These are phyloP conservation scores for Agapornis canus DNA, from an alignment of 2,797 vertebrate genomes.

Conservation along the genomic window DNA sequence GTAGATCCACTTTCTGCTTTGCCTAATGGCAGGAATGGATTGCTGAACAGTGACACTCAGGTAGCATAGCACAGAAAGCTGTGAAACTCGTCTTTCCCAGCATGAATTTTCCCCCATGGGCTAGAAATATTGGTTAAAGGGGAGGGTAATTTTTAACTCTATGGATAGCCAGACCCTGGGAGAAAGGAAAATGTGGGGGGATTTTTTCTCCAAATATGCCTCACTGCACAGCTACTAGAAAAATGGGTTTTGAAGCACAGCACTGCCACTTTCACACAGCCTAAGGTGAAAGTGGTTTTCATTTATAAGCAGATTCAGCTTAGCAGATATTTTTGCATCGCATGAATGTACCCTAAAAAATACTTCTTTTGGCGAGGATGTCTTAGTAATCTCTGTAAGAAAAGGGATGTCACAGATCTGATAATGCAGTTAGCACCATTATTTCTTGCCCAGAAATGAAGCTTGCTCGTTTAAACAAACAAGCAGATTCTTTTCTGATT, in stretches of 20 bases:
- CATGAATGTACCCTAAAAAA: neutral
- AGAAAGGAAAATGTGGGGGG: neutral
- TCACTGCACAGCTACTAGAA: neutral
- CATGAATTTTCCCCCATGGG: neutral
- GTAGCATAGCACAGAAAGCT: neutral
- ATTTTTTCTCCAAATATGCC: neutral
- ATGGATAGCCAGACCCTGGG: neutral
- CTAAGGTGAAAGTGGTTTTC: neutral
- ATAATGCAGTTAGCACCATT: neutral
- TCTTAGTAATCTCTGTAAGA: neutral
- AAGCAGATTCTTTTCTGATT: neutral
- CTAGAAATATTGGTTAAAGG: neutral
- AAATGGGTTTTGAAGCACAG: neutral
- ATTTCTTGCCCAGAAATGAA: neutral
- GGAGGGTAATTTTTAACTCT: neutral
- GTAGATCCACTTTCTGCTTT: neutral
- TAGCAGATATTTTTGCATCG: neutral
- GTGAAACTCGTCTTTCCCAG: neutral
- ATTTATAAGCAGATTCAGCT: neutral
- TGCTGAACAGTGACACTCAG: neutral
- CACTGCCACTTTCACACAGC: neutral
- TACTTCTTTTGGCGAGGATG: neutral
- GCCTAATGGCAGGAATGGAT: neutral
- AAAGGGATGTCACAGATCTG: neutral
- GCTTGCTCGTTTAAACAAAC: neutral